Evolutionary conservation across 2,888 invertebrate species (phyloP).

Genomic region (Idaea dimidiata): DNA sequence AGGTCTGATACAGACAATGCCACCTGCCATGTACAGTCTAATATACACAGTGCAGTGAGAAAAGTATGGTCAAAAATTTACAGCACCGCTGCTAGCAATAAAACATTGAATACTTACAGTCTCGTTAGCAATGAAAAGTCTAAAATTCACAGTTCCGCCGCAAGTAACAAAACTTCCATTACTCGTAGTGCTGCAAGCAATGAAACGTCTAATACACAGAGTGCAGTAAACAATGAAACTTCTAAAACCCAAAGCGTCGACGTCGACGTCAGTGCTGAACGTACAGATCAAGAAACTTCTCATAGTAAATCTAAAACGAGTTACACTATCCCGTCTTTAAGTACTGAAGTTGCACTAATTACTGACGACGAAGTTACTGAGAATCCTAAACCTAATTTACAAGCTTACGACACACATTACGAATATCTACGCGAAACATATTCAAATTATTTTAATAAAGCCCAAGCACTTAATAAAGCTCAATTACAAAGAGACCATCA

Average conservation of each 20-base stretch:
- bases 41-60: no score
- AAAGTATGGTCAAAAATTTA: no score
- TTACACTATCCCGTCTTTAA: constrained; percentile 22
- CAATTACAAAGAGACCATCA: no score
- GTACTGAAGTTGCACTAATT: constrained; percentile 21
- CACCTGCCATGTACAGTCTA: neutral
- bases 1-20: neutral
- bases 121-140: no score
- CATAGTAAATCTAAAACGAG: constrained; percentile 9
- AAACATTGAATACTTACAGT: no score
- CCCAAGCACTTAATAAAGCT: neutral
- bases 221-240: no score
- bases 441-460: constrained; percentile 19
- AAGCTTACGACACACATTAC: constrained; percentile 16
- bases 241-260: constrained; percentile 1
- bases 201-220: no score
- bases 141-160: no score
- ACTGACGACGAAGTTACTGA: constrained; percentile 19
- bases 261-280: constrained; percentile 15
- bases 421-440: constrained; percentile 19
- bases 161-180: no score
- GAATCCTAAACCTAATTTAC: constrained; percentile 16
- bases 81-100: no score
- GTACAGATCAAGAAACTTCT: constrained; percentile 17
- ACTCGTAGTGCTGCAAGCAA: no score